Conservation (phyloP, 1,140 invertebrate genomes). For the Periplaneta americana region DNA sequence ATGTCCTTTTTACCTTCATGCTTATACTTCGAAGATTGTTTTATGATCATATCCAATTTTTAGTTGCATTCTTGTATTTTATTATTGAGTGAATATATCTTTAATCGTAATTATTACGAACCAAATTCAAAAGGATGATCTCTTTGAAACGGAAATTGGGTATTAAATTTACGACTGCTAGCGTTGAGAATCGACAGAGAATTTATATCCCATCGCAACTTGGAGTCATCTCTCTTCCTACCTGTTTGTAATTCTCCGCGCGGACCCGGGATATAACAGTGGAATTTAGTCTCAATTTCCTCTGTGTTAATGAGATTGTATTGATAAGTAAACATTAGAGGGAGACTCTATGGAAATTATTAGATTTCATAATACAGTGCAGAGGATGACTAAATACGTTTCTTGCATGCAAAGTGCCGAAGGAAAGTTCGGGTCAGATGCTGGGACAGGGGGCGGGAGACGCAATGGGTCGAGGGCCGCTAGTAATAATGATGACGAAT, state of each 20-base stretch:
- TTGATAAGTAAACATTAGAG: neutral
- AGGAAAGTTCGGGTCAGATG: neutral
- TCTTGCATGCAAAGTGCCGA: neutral
- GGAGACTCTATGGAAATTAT: neutral
- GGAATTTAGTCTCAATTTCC: neutral
- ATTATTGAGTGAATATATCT: no score
- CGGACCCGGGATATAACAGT: neutral
- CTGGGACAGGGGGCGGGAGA: neutral
- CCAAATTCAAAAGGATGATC: neutral
- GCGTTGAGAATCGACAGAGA: neutral
- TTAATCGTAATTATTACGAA: neutral
- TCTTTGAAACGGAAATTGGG: neutral
- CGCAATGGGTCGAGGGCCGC: neutral
- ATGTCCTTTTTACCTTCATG: no score
- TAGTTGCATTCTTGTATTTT: no score
- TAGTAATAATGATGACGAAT: conserved; percentile 8
- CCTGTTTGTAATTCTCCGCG: neutral
- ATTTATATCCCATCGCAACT: neutral
- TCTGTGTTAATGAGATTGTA: neutral
- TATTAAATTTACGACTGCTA: neutral
- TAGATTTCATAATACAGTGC: neutral
- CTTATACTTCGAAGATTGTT: no score
- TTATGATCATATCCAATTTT: no score
- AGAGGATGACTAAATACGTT: neutral
- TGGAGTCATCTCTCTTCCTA: neutral